Percentiles rank a stretch among this genome's conserved stretches.
phyloP scores from a whole-genome alignment of 2,113 vertebrate genomes.

The Erpornis zantholeuca region DNA sequence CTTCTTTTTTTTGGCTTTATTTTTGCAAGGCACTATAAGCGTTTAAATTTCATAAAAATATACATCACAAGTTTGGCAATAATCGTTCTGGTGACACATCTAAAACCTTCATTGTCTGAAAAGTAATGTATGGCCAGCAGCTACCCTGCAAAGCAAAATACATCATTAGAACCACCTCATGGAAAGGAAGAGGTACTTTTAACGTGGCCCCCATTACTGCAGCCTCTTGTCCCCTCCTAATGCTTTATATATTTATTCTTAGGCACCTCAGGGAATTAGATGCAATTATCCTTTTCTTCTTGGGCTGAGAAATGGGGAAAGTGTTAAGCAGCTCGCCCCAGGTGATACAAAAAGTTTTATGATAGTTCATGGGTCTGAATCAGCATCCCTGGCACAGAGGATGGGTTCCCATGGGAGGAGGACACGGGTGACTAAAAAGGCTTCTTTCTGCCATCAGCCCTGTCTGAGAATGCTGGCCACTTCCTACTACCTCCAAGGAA shows the following conservation, averaged over 20 bases:
- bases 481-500: background rate
- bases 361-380: background rate
- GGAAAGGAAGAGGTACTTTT: background rate
- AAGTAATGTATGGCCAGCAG: background rate
- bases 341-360: conserved; percentile 11
- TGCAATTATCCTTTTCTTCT: background rate
- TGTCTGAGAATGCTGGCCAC: background rate
- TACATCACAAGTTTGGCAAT: background rate
- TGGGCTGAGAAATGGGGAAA: conserved; percentile 1
- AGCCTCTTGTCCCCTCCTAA: background rate
- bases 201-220: background rate
- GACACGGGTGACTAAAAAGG: background rate
- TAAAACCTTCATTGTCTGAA: background rate
- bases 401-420: background rate
- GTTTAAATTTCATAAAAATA: conserved; percentile 43
- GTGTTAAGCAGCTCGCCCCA: background rate
- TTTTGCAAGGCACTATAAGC: background rate
- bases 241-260: conserved; percentile 28
- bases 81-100: background rate
- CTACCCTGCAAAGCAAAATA: background rate
- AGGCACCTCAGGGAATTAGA: background rate
- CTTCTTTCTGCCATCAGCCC: background rate
- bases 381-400: background rate
- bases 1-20: background rate
- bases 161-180: background rate